Conservation (phyloP, 2,888 invertebrate genomes). For the Drosophila histrio region DNA sequence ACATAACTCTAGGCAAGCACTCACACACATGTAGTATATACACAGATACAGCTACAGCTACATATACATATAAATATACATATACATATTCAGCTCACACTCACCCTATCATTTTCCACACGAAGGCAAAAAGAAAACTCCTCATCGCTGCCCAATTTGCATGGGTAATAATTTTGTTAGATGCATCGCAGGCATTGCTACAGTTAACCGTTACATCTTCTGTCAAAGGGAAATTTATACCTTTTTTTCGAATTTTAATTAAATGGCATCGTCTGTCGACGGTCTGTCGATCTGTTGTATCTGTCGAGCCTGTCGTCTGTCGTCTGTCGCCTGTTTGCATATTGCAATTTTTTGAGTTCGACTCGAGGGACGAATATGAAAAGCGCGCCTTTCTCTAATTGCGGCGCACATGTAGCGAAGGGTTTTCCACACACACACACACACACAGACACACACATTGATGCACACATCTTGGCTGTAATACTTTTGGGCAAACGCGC, state of each 20-base stretch:
- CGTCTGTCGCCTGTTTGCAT: constrained; percentile 70
- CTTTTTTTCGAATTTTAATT: constrained; percentile 75
- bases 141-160: constrained; percentile 68
- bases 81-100: constrained; percentile 14
- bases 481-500: constrained; percentile 21
- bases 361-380: constrained; percentile 54
- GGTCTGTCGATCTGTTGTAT: background rate
- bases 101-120: constrained; percentile 22
- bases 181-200: constrained; percentile 42
- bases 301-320: constrained; percentile 50
- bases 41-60: background rate
- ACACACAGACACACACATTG: constrained; percentile 3
- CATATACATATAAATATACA: background rate
- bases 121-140: constrained; percentile 24
- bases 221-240: constrained; percentile 78
- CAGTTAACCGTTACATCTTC: constrained; percentile 63
- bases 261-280: constrained; percentile 67
- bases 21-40: constrained; percentile 21
- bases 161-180: constrained; percentile 74
- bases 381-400: constrained; percentile 74
- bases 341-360: constrained; percentile 65
- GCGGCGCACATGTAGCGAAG: constrained; percentile 58
- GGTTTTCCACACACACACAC: constrained; percentile 48
- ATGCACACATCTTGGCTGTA: constrained; percentile 39
- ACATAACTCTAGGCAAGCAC: constrained; percentile 57